Percentiles rank a stretch among this genome's conserved stretches.
Conservation (phyloP, 2,797 vertebrate genomes). For the Dendrocincla fuliginosa region DNA sequence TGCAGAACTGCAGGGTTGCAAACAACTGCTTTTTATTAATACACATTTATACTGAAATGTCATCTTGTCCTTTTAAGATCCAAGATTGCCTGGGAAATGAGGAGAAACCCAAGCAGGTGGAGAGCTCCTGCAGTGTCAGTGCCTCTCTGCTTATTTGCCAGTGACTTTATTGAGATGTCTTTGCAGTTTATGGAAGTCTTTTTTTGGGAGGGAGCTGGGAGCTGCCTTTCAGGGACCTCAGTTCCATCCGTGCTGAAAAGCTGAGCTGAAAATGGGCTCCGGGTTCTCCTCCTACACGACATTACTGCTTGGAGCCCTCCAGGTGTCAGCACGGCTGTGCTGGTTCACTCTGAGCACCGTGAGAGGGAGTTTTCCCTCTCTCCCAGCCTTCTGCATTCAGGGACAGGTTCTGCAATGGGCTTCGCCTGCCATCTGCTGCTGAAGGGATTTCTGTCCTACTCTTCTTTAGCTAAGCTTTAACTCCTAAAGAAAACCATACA, state of each 20-base stretch:
- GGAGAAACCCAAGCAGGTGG: neutral
- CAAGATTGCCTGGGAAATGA: neutral
- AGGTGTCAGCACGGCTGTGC: slow-evolving; percentile 33
- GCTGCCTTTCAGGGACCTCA: neutral
- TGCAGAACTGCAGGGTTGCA: neutral
- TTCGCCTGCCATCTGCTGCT: slow-evolving; percentile 69
- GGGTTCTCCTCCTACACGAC: neutral
- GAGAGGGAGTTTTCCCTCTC: neutral
- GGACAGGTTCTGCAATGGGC: neutral
- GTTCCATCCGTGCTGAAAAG: neutral
- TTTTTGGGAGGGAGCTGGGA: neutral
- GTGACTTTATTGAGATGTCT: neutral
- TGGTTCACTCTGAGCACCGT: neutral
- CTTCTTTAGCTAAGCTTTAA: neutral
- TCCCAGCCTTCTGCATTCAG: neutral
- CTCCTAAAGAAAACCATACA: neutral
- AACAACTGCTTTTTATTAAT: neutral
- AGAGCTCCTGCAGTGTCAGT: neutral
- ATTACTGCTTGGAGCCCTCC: slow-evolving; percentile 19
- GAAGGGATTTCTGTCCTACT: neutral
- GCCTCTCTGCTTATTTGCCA: neutral
- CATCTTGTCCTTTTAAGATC: neutral
- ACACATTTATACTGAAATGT: neutral
- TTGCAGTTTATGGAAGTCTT: neutral
- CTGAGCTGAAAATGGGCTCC: neutral